Base-by-base conservation (phyloP, 2,888 invertebrate genomes). In the Sinohyriopsis cumingii region DNA sequence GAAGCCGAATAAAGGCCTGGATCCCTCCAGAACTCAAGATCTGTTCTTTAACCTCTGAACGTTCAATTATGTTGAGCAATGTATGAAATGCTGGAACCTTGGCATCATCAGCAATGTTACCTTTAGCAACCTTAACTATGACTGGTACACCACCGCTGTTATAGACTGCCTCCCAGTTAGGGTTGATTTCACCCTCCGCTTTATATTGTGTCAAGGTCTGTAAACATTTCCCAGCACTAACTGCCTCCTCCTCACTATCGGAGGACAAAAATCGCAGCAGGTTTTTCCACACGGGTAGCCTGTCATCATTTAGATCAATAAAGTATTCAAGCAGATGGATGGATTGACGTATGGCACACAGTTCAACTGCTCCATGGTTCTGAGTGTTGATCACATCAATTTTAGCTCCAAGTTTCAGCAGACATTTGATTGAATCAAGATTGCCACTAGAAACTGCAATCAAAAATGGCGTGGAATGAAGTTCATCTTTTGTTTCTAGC, bases 321-420 rank as follows among this genome's bases (percentile, higher is more conserved):
- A 89, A 86, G 76, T 82, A 87, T 60, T 86, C 78, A 6, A 89
- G 77, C 59, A 88, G 67, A 19, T 81, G 74, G 28, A 85, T 80
- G 69, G 72, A 85, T 57, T 85, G 80, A 62, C 86, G 85, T 67
- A 84, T 71, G n/a, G 86, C 85, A 73, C 86, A 84, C 20, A 89
- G 82, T 73, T 89, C 89, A n/a, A 89, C 84, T 12, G 85, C 87
- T 7, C 89, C 89, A 76, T 88, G 87, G 66, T 88, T 87, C 53
- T 85, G 83, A 12, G 82, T 79, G 76, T 87, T 86, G 18, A 84
- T 80, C 3, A 81, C 83, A 64, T 79, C 71, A 28, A 88, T 80
- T 73, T 87, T 87, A 9, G 87, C 86, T 1, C 87, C 87, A 33
- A 87, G 78, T 20, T 81, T 74, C 3, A 88, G 82, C 56, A 89